These are phyloP conservation scores for Muscicapa comitata DNA, from an alignment of 2,797 vertebrate species.

Conservation along the genomic window DNA sequence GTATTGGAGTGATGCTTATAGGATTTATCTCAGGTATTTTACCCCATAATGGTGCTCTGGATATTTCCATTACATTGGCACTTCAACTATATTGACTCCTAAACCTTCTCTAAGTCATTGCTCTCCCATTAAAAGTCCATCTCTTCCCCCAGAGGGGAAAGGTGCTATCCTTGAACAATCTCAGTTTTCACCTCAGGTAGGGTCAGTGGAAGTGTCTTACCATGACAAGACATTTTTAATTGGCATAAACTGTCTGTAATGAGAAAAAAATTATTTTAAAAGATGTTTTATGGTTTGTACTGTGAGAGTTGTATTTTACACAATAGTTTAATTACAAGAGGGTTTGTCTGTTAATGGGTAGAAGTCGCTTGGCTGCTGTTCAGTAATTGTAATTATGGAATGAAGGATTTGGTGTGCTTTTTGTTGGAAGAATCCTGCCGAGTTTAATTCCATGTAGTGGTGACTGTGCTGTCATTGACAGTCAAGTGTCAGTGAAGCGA, in stretches of 20 bases:
- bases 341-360: not conserved
- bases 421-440: rapidly evolving
- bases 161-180: not conserved
- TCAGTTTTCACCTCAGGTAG: not conserved
- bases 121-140: not conserved
- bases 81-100: not conserved
- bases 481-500: not conserved
- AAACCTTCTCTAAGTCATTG: not conserved
- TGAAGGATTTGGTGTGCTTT: not conserved
- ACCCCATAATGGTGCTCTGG: not conserved
- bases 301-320: not conserved
- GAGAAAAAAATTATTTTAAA: not conserved
- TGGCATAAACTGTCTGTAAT: not conserved
- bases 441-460: not conserved
- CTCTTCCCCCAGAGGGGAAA: not conserved
- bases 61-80: not conserved
- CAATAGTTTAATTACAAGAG: not conserved
- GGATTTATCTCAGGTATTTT: not conserved
- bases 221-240: not conserved
- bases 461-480: not conserved
- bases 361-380: not conserved
- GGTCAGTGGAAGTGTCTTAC: not conserved
- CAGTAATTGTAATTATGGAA: not conserved
- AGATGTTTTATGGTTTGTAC: not conserved
- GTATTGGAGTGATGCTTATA: not conserved